A percentile compares a stretch with the other conserved stretches of the same genome.
phyloP scores from a whole-genome alignment of 2,797 vertebrate species.

The Neostethus bicornis region DNA sequence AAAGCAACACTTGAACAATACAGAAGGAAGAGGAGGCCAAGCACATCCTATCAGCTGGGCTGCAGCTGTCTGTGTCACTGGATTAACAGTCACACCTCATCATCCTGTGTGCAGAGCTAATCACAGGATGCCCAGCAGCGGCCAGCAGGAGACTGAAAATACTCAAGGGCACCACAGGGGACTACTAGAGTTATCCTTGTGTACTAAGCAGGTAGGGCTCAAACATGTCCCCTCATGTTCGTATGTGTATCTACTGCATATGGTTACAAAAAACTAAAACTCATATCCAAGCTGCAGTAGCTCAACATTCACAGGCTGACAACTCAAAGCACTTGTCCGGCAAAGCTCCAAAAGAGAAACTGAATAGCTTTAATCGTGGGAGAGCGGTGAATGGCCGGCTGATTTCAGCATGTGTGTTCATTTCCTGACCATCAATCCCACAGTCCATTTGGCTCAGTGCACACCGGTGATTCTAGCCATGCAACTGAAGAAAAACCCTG shows the following conservation, averaged over 20 bases:
- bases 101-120: constrained; percentile 51
- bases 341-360: constrained; percentile 65
- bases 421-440: constrained; percentile 79
- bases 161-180: constrained; percentile 39
- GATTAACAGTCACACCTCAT: constrained; percentile 67
- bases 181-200: constrained; percentile 16
- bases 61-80: constrained; percentile 54
- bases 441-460: constrained; percentile 64
- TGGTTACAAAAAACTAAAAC: constrained; percentile 17
- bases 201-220: constrained; percentile 31
- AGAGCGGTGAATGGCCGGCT: constrained; percentile 61
- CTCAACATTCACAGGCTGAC: constrained; percentile 51
- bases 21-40: constrained; percentile 3
- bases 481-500: constrained; percentile 65
- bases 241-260: constrained; percentile 21
- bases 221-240: constrained; percentile 38
- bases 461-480: constrained; percentile 70
- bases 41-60: constrained; percentile 42
- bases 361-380: constrained; percentile 72
- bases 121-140: constrained; percentile 56
- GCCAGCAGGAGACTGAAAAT: constrained; percentile 56
- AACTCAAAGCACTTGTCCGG: constrained; percentile 50
- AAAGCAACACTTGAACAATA: constrained; percentile 13
- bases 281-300: constrained; percentile 47
- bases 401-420: constrained; percentile 77